These are phyloP conservation scores for Laticauda laticaudata DNA, from an alignment of 2,113 vertebrate genomes.

Conservation along the genomic window DNA sequence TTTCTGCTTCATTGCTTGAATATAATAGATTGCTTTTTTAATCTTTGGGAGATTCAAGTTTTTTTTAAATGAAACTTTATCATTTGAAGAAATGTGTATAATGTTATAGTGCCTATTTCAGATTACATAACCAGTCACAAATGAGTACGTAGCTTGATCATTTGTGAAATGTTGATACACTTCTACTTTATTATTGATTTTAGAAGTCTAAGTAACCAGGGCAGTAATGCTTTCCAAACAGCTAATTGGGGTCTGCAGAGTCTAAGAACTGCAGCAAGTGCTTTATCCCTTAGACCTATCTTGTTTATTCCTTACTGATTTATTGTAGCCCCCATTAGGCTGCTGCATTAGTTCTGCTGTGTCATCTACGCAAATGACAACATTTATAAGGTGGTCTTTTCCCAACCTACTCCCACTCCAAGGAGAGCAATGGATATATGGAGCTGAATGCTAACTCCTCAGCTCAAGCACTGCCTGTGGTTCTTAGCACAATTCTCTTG, in stretches of 20 bases:
- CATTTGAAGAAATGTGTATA: not conserved
- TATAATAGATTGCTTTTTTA: not conserved
- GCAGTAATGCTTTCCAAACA: not conserved
- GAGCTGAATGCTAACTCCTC: not conserved
- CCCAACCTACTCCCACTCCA: not conserved
- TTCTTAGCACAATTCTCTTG: not conserved
- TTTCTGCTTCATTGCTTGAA: not conserved
- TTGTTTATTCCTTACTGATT: not conserved
- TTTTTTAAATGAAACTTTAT: not conserved
- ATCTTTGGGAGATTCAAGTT: not conserved
- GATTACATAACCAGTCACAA: not conserved
- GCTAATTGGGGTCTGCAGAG: not conserved
- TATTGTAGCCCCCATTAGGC: not conserved
- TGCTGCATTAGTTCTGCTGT: not conserved
- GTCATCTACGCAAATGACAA: not conserved
- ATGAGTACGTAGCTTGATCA: not conserved
- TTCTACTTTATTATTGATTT: not conserved
- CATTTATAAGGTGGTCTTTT: not conserved
- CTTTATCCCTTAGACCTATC: not conserved
- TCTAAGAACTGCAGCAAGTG: not conserved
- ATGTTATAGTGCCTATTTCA: not conserved
- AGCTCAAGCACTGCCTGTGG: not conserved
- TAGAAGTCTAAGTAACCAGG: not conserved
- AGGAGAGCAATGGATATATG: not conserved
- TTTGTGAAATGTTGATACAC: not conserved